Evolutionary conservation across 2,888 invertebrate genomes (phyloP).

Genomic region (Phalangium opilio): DNA sequence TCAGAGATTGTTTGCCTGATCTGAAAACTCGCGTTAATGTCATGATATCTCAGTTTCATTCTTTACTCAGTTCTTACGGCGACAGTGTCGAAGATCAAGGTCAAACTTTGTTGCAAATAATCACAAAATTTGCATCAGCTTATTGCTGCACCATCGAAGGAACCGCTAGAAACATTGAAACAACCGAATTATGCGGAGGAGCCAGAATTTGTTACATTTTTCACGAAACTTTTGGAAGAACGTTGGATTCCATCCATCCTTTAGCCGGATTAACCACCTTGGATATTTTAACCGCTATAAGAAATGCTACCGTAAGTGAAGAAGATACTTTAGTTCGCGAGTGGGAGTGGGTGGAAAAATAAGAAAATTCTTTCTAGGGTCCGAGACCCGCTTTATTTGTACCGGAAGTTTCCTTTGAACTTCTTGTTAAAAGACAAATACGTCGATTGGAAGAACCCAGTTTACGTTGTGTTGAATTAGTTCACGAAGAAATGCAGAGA

Average conservation of each 20-base stretch:
- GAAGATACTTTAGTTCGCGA: no score
- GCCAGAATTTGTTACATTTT: slow-evolving; percentile 99
- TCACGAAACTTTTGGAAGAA: slow-evolving; percentile 93
- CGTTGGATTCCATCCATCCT: slow-evolving; percentile 88
- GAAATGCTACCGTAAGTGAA: slow-evolving; percentile 79
- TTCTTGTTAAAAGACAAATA: slow-evolving; percentile 94
- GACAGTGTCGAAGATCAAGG: slow-evolving; percentile 94
- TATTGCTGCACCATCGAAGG: slow-evolving; percentile 98
- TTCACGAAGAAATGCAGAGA: slow-evolving; percentile 98
- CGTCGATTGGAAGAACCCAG: slow-evolving; percentile 91
- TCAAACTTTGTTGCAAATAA: slow-evolving; percentile 90
- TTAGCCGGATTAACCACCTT: slow-evolving; percentile 75
- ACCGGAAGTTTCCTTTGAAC: slow-evolving; percentile 78
- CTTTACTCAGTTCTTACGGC: slow-evolving; percentile 84
- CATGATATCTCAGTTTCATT: slow-evolving; percentile 96
- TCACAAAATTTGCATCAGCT: slow-evolving; percentile 96
- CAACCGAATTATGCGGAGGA: slow-evolving; percentile 96
- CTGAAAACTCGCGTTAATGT: slow-evolving; percentile 95
- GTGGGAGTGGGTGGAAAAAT: no score
- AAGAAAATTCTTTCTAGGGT: slow-evolving; percentile 35
- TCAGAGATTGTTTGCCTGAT: slow-evolving; percentile 94
- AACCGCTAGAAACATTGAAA: slow-evolving; percentile 92
- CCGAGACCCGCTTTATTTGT: slow-evolving; percentile 40
- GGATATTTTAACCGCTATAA: slow-evolving; percentile 95
- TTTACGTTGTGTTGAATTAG: slow-evolving; percentile 87